phyloP scores from a whole-genome alignment of 2,888 invertebrate genomes.

The Operophtera brumata region DNA sequence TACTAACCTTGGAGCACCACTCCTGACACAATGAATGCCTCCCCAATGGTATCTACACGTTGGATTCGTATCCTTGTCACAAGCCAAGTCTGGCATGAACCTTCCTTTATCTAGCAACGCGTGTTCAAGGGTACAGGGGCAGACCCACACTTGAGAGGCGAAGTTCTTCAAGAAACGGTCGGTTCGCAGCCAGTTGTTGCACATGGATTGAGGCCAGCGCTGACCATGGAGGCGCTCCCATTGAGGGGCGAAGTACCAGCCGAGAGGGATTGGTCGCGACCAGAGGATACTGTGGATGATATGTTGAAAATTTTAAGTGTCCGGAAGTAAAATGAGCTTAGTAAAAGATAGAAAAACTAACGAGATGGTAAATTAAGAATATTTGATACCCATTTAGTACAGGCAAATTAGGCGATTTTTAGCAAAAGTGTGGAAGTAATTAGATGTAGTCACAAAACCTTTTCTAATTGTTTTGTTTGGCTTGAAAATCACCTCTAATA shows the following conservation, averaged over 20 bases:
- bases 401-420: too few species aligned
- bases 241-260: slow-evolving; percentile 95
- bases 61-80: slow-evolving; percentile 95
- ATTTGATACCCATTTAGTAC: too few species aligned
- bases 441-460: too few species aligned
- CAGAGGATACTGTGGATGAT: slow-evolving; percentile 83
- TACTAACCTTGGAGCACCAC: slow-evolving; percentile 92
- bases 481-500: too few species aligned
- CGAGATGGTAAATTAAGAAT: too few species aligned
- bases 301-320: neutral
- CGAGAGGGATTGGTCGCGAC: slow-evolving; percentile 95
- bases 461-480: too few species aligned
- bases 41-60: slow-evolving; percentile 93
- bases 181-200: slow-evolving; percentile 94
- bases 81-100: slow-evolving; percentile 93
- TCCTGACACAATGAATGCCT: slow-evolving; percentile 95
- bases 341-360: neutral
- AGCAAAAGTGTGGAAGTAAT: too few species aligned
- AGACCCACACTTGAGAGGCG: slow-evolving; percentile 90
- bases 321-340: neutral
- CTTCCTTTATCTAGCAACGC: slow-evolving; percentile 95
- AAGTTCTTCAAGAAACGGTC: slow-evolving; percentile 92
- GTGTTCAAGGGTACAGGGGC: slow-evolving; percentile 95
- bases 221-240: slow-evolving; percentile 91
- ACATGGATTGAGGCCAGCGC: slow-evolving; percentile 91